Conservation (phyloP, 2,888 invertebrate species). For the Andrena haemorrhoa region DNA sequence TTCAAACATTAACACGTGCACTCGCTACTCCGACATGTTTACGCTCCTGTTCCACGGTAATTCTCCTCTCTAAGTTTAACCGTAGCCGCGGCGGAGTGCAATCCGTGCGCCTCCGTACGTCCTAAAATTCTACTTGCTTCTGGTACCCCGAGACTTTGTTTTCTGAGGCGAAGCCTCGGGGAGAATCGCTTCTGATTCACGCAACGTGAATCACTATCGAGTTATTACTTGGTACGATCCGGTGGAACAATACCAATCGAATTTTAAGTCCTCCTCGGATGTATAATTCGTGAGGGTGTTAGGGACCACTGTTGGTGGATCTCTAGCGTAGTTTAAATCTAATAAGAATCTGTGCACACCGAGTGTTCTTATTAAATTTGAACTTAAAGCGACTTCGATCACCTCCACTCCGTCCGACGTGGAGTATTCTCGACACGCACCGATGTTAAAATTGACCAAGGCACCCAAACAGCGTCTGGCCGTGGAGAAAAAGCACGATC, state of each 20-base stretch:
- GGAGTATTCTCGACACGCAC: not conserved
- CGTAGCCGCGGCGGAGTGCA: slow-evolving; percentile 65
- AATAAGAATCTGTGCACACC: no score
- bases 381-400: no score
- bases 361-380: no score
- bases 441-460: not conserved
- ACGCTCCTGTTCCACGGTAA: slow-evolving; percentile 75
- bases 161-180: not conserved
- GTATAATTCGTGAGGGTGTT: no score
- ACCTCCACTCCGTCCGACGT: no score
- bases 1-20: slow-evolving; percentile 83
- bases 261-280: not conserved
- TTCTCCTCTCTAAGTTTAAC: slow-evolving; percentile 72
- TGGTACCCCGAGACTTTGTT: slow-evolving; percentile 27
- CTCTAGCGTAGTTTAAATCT: no score
- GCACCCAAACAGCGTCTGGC: not conserved
- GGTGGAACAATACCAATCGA: not conserved
- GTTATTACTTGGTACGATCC: not conserved
- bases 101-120: slow-evolving; percentile 54
- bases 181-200: slow-evolving; percentile 2
- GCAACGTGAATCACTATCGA: not conserved
- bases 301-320: no score
- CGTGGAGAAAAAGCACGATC: not conserved
- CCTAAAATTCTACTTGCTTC: slow-evolving; percentile 39
- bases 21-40: slow-evolving; percentile 82